These are phyloP conservation scores for Pollenia angustigena DNA, from an alignment of 2,888 invertebrate genomes.

Conservation along the genomic window DNA sequence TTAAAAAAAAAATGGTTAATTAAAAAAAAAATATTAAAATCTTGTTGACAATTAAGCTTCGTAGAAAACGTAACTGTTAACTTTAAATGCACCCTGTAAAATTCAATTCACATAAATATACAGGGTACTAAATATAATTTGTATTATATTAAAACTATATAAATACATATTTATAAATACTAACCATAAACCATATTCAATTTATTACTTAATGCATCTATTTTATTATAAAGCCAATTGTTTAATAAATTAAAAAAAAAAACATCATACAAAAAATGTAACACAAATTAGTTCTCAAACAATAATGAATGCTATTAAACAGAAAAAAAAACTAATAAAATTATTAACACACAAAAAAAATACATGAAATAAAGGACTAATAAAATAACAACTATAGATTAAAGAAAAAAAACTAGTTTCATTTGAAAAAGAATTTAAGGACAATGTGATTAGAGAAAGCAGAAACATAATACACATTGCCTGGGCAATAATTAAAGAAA, in stretches of 20 bases:
- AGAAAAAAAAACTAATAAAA: neutral
- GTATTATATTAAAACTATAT: slow-evolving; percentile 29
- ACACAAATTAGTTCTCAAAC: slow-evolving; percentile 31
- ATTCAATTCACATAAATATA: neutral
- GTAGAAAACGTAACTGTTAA: slow-evolving; percentile 41
- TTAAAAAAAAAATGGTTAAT: neutral
- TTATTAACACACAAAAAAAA: neutral
- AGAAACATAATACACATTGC: no score
- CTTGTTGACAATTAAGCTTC: slow-evolving; percentile 39
- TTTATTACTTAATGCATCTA: slow-evolving; percentile 21
- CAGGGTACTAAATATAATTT: slow-evolving; percentile 53
- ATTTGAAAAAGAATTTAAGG: neutral
- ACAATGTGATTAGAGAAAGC: no score
- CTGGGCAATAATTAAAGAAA: no score
- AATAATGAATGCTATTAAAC: neutral
- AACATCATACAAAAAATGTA: slow-evolving; percentile 2
- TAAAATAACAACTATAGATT: slow-evolving; percentile 10
- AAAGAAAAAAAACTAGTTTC: neutral
- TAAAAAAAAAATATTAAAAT: neutral
- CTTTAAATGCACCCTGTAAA: slow-evolving; percentile 22
- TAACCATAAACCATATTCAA: neutral
- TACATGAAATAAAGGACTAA: slow-evolving; percentile 50
- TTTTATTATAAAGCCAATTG: slow-evolving; percentile 47
- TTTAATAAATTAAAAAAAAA: slow-evolving; percentile 20
- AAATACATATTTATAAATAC: slow-evolving; percentile 30